A percentile compares a stretch with the other conserved stretches of the same genome.
phyloP scores from a whole-genome alignment of 2,888 invertebrate species.

The Drosophila meridionalis region DNA sequence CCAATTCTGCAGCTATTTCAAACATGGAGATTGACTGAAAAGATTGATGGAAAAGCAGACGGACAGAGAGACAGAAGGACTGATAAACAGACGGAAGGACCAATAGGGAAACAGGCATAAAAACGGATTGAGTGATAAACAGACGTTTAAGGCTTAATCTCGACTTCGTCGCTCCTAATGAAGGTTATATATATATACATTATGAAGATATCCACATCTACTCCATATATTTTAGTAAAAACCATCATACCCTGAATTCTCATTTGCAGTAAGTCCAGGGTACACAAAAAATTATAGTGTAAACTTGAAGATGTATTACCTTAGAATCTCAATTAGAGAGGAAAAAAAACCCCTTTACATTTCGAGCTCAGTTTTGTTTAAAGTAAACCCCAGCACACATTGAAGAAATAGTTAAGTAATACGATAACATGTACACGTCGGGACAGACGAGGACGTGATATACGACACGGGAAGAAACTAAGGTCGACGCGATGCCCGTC shows the following conservation, averaged over 20 bases:
- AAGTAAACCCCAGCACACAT: neutral
- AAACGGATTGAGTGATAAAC: no score
- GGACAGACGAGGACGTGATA: neutral
- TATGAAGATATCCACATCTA: neutral
- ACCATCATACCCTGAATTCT: neutral
- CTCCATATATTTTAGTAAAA: neutral
- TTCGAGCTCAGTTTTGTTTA: neutral
- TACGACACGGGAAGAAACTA: neutral
- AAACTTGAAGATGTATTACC: neutral
- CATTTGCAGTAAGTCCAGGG: neutral
- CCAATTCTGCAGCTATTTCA: no score
- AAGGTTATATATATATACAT: no score
- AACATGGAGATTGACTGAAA: no score
- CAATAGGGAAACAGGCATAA: no score
- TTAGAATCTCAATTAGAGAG: neutral
- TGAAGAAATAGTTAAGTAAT: constrained; percentile 11
- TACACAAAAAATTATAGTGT: neutral
- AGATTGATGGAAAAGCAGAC: no score
- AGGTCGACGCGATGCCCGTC: constrained; percentile 8
- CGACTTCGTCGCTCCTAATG: no score
- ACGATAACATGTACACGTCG: neutral
- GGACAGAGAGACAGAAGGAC: no score
- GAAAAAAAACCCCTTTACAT: neutral
- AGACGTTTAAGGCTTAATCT: no score
- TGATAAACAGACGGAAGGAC: no score